phyloP scores from a whole-genome alignment of 2,888 invertebrate genomes.

The Tetragonula carbonaria region DNA sequence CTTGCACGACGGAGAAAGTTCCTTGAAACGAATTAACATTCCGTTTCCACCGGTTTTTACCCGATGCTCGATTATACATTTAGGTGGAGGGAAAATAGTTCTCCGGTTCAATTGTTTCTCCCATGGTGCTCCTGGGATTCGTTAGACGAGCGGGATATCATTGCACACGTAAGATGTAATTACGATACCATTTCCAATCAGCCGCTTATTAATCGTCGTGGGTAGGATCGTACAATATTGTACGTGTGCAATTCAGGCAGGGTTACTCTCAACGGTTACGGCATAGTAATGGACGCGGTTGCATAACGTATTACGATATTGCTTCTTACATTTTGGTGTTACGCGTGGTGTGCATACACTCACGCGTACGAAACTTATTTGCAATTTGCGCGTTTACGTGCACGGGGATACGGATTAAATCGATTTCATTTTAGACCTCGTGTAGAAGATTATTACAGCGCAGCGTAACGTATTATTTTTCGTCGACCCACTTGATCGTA shows the following conservation, averaged over 20 bases:
- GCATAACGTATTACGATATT: conserved; percentile 49
- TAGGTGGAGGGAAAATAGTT: neutral
- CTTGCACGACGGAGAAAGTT: conserved; percentile 43
- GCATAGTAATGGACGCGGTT: conserved; percentile 43
- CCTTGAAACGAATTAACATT: conserved; percentile 44
- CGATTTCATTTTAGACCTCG: neutral
- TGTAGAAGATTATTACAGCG: neutral
- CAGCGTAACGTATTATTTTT: neutral
- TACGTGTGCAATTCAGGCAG: conserved; percentile 51
- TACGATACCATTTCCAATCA: conserved; percentile 38
- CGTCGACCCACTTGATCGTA: neutral
- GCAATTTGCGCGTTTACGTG: neutral
- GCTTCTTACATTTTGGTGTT: conserved; percentile 12
- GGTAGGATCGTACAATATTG: conserved; percentile 31
- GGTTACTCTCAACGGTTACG: conserved; percentile 17
- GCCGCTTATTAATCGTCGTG: conserved; percentile 48
- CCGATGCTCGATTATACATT: neutral
- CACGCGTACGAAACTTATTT: neutral
- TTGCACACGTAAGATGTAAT: conserved; percentile 22
- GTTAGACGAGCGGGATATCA: neutral
- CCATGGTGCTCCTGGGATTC: neutral
- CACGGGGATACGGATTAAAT: conserved; percentile 13
- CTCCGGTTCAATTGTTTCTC: neutral
- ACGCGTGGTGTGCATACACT: neutral
- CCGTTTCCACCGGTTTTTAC: conserved; percentile 32